Base-by-base conservation (phyloP, 2,113 vertebrate species). In the Smithornis capensis region DNA sequence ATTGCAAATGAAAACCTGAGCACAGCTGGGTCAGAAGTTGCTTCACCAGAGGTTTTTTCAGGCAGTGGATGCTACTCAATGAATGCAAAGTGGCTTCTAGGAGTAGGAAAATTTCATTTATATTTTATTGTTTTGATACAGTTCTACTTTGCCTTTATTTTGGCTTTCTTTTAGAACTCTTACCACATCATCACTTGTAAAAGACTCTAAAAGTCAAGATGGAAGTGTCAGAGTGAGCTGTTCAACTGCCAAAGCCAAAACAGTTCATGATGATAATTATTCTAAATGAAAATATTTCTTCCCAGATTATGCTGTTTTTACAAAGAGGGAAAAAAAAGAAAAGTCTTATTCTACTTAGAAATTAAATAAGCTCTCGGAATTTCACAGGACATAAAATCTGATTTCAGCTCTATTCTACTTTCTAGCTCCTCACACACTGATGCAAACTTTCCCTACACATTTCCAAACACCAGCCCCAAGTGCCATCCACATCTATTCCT, bases 401-500 rank as follows among this genome's bases (percentile, higher is more conserved):
- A 63, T n/a, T 59, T 92, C 76, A 75, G 37, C 22, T 84, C 69
- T 56, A 14, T 67, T 80, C 93, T 40, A 23, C 79, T 94, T 57
- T 21, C 79, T 40, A 85, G 28, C n/a, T 92, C 55, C 63, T 67
- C 14, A 5, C 77, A 59, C 4, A 6, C 69, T 91, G 82, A 80
- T 70, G 79, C 79, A 89, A 90, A 94, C 62, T 84, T 84, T 69
- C 78, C 91, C 70, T 75, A 44, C 67, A 12, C 87, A 19, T 87
- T 82, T 73, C 91, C 73, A 67, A 95, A 88, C 92, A 84, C 64
- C n/a, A 44, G 37, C 42, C 94, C 76, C 71, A 70, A 86, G 85
- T 74, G 64, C 79, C 60, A 86, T 64, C 60, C 65, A 44, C 49
- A 45, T 89, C 94, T 86, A 90, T 97, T 90, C 90, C 73, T 76